phyloP scores from a whole-genome alignment of 2,797 vertebrate species.

The Acanthurus leucopareius region DNA sequence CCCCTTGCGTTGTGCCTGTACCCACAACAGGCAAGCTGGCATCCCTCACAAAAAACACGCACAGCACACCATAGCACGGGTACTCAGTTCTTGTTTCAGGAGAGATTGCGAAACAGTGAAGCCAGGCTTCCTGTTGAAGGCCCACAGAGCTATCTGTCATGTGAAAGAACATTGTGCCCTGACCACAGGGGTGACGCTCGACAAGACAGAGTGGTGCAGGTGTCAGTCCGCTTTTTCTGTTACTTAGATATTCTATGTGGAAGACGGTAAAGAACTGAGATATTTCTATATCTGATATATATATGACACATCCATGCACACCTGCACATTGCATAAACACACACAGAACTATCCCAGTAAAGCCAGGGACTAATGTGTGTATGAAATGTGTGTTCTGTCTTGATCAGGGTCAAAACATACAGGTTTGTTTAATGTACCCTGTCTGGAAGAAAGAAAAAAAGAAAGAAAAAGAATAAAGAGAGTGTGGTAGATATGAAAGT shows the following conservation, averaged over 20 bases:
- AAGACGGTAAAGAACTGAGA: constrained; percentile 38
- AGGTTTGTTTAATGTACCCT: constrained; percentile 55
- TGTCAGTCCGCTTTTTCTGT: constrained; percentile 50
- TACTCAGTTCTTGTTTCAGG: constrained; percentile 85
- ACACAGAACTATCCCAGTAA: constrained; percentile 42
- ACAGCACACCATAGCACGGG: constrained; percentile 50
- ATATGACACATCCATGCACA: constrained; percentile 25
- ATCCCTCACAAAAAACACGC: constrained; percentile 73
- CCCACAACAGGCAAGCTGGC: constrained; percentile 82
- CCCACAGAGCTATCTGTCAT: constrained; percentile 77
- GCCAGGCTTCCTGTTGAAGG: constrained; percentile 85
- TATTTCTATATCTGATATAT: constrained; percentile 28
- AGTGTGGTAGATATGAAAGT: constrained; percentile 3
- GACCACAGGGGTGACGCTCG: constrained; percentile 65
- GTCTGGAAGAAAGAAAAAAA: constrained; percentile 23
- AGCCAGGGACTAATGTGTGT: constrained; percentile 47
- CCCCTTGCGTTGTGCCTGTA: constrained; percentile 68
- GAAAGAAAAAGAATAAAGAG: background rate
- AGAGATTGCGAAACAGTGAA: constrained; percentile 84
- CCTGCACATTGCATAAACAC: constrained; percentile 4
- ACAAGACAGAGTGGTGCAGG: constrained; percentile 58
- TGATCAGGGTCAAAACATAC: constrained; percentile 63
- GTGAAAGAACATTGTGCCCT: constrained; percentile 72
- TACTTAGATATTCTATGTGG: constrained; percentile 22
- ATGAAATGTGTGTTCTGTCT: constrained; percentile 59